Conservation (phyloP, 2,888 invertebrate species). For the Drosophila differens region DNA sequence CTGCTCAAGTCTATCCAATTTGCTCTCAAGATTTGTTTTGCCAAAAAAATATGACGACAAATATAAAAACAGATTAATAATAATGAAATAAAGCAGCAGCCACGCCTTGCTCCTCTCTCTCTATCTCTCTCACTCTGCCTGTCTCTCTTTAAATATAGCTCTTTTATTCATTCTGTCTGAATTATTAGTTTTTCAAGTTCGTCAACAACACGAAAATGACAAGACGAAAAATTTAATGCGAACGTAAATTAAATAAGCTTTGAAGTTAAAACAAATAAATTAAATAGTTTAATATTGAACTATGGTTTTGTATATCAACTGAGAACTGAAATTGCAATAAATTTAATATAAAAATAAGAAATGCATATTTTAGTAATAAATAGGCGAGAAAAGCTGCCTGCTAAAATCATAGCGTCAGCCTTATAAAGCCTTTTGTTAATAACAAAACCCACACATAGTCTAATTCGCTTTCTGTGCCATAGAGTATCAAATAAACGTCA, state of each 20-base stretch:
- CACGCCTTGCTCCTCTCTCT: slow-evolving; percentile 38
- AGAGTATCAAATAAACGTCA: slow-evolving; percentile 21
- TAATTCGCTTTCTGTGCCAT: background rate
- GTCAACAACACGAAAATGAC: slow-evolving; percentile 41
- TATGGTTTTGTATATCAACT: background rate
- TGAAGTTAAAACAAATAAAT: background rate
- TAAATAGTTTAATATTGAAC: background rate
- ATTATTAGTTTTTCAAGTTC: slow-evolving; percentile 55
- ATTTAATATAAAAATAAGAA: background rate
- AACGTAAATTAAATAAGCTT: slow-evolving; percentile 13
- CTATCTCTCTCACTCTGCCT: slow-evolving; percentile 16
- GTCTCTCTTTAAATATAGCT: background rate
- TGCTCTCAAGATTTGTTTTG: slow-evolving; percentile 68
- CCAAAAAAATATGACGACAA: slow-evolving; percentile 63
- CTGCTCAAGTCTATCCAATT: slow-evolving; percentile 15
- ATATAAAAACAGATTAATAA: slow-evolving; percentile 37
- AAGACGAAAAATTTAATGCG: background rate
- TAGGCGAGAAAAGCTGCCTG: too few relatives aligned
- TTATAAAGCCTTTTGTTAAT: background rate
- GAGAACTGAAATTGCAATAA: background rate
- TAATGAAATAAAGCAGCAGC: slow-evolving; percentile 47
- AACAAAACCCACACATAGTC: background rate
- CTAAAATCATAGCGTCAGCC: background rate
- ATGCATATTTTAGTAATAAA: background rate
- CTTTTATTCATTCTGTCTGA: slow-evolving; percentile 17